Conservation (phyloP, 2,797 vertebrate species). For the Chelmon rostratus region DNA sequence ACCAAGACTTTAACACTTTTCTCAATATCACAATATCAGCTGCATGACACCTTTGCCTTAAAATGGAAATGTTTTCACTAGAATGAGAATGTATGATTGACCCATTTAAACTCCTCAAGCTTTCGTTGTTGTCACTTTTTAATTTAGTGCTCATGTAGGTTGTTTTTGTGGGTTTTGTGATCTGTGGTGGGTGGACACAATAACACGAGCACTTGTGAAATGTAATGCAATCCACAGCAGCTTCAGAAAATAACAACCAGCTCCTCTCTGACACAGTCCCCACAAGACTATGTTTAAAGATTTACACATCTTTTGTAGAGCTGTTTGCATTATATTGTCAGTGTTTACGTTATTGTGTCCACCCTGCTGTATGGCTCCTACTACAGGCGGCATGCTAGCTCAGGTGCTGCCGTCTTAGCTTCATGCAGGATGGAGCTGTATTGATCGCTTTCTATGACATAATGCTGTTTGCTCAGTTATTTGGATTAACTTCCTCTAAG, state of each 20-base stretch:
- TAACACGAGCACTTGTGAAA: constrained; percentile 20
- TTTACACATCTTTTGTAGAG: background rate
- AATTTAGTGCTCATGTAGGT: background rate
- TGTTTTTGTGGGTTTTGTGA: constrained; percentile 10
- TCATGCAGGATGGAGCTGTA: constrained; percentile 34
- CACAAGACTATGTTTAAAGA: background rate
- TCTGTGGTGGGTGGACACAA: constrained; percentile 9
- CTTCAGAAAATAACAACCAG: constrained; percentile 18
- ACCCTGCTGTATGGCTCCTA: background rate
- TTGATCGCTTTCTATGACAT: constrained; percentile 51
- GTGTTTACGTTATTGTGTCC: background rate
- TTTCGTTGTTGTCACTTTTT: background rate
- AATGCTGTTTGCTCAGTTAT: constrained; percentile 63
- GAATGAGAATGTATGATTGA: background rate
- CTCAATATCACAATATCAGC: background rate
- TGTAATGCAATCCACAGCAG: background rate
- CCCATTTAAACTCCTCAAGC: background rate
- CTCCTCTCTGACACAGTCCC: background rate
- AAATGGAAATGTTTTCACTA: background rate
- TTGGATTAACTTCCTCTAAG: constrained; percentile 53
- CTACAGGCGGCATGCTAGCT: background rate
- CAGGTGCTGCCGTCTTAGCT: constrained; percentile 30
- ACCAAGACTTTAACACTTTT: background rate
- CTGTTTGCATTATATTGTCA: background rate
- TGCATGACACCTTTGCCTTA: background rate